Conservation (phyloP, 2,113 vertebrate species). For the Scolopax mira region DNA sequence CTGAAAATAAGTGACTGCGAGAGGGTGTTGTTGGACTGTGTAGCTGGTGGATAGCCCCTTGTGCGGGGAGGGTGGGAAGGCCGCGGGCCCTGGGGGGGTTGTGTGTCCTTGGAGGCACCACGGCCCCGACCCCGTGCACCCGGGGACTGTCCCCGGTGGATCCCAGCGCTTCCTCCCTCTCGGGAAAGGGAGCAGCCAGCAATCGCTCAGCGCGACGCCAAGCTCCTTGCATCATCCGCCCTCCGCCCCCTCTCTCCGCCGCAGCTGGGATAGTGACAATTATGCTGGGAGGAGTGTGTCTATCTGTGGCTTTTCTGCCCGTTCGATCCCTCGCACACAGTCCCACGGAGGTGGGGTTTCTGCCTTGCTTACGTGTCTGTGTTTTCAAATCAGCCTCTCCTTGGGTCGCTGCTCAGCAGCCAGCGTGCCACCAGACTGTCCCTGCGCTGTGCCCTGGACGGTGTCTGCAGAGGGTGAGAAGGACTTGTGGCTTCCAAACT, state of each 20-base stretch:
- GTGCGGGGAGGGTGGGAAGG: background rate
- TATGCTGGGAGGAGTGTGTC: background rate
- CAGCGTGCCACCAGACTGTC: rapidly evolving
- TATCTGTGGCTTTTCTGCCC: background rate
- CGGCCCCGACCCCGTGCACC: background rate
- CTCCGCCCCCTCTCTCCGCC: background rate
- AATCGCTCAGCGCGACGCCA: background rate
- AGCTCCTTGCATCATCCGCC: conserved; percentile 41
- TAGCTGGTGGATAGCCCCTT: background rate
- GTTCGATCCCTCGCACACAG: background rate
- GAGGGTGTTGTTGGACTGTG: background rate
- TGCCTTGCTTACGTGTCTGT: conserved; percentile 42
- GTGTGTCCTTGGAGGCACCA: background rate
- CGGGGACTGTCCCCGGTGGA: background rate
- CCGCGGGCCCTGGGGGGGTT: rapidly evolving
- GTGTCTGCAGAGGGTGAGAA: background rate
- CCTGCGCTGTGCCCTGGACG: rapidly evolving
- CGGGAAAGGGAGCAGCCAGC: background rate
- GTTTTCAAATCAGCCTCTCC: background rate
- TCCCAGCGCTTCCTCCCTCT: background rate
- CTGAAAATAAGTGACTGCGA: background rate
- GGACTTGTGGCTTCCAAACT: background rate
- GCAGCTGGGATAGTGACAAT: background rate
- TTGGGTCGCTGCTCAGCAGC: background rate
- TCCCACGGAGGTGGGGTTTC: conserved; percentile 20